Base-by-base conservation (phyloP, 1,140 invertebrate genomes). In the Episyrphus balteatus region DNA sequence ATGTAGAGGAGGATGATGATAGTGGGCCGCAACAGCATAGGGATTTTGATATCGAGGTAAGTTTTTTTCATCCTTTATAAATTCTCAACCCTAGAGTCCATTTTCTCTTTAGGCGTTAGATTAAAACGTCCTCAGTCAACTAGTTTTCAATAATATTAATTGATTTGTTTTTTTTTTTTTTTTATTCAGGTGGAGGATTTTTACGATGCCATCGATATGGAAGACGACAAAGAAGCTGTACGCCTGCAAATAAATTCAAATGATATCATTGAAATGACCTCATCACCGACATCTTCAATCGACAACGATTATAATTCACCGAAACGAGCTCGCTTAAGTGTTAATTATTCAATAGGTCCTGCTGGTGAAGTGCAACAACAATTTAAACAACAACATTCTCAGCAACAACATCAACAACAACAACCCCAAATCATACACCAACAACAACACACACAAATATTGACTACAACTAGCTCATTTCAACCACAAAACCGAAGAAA, bases 191-290 rank as follows among this genome's bases (percentile, higher is more conserved):
- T 67, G 0, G 54, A 58, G 15, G 62, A 76, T 41, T 48, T 71
- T 8, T 76, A 76, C 51, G 74, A 76, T 46, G 70, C 73, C 13
- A 70, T 76, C 15, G 74, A 76, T 19, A 69, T 76, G 10, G 72
- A 73, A 38, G 73, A 75, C 17, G 70, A 73, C 34, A 74, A 75
- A 45, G 70, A 72, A 0, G 43, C 62, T 0, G 48, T 75, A 1
- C 66, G 70, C 37, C 68, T 70, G 56, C 62, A 68, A 18, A 53
- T 75, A 10, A 38, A 38, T 38, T 31, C 55, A 42, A 19, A 55
- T 9, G 56, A 53, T 42, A 58, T 67, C 14, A 62, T 66, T 14
- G 64, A 67, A 44, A 48, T 67, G 1, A 61, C 19, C 38, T 5
- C 11, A 31, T 3, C 32, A 30, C 5, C 15, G 13, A 11, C 11